Conservation (phyloP, 1,140 invertebrate species). For the Pseudoatta argentina region DNA sequence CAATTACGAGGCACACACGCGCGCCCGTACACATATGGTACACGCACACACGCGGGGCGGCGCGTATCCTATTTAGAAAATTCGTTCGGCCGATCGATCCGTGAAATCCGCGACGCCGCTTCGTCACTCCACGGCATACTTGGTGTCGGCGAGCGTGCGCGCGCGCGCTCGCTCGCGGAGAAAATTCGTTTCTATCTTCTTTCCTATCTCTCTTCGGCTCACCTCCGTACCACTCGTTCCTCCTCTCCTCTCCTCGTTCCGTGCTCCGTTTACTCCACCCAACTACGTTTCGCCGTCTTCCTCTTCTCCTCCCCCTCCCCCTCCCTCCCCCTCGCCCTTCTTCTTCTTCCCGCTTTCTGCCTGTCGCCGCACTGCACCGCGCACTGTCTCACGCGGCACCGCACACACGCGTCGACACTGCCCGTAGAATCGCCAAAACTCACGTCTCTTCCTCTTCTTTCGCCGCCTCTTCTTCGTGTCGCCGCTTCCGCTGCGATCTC, state of each 20-base stretch:
- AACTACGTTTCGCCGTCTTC: constrained; percentile 14
- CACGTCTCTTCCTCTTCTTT: constrained; percentile 35
- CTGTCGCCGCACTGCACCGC: constrained; percentile 41
- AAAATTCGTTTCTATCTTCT: constrained; percentile 8
- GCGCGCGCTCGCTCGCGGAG: constrained; percentile 45
- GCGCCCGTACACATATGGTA: constrained; percentile 78
- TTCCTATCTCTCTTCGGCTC: constrained; percentile 36
- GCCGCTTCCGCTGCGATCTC: constrained; percentile 66
- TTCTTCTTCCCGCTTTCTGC: constrained; percentile 8
- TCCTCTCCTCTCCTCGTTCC: constrained; percentile 25
- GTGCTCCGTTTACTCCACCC: constrained; percentile 68
- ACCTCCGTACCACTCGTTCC: not conserved
- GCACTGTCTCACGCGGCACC: constrained; percentile 45
- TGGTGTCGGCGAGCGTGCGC: constrained; percentile 38
- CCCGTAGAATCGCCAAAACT: constrained; percentile 45
- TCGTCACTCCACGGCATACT: constrained; percentile 67
- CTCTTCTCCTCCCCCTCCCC: too few relatives aligned
- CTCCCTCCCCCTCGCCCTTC: too few relatives aligned
- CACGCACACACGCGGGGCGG: constrained; percentile 36
- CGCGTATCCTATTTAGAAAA: constrained; percentile 66
- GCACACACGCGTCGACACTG: constrained; percentile 58
- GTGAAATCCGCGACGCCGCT: constrained; percentile 38
- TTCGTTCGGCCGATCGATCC: constrained; percentile 57
- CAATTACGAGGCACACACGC: constrained; percentile 78
- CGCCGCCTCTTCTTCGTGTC: constrained; percentile 38